Base-by-base conservation (phyloP, 2,797 vertebrate genomes). In the Mareca penelope region DNA sequence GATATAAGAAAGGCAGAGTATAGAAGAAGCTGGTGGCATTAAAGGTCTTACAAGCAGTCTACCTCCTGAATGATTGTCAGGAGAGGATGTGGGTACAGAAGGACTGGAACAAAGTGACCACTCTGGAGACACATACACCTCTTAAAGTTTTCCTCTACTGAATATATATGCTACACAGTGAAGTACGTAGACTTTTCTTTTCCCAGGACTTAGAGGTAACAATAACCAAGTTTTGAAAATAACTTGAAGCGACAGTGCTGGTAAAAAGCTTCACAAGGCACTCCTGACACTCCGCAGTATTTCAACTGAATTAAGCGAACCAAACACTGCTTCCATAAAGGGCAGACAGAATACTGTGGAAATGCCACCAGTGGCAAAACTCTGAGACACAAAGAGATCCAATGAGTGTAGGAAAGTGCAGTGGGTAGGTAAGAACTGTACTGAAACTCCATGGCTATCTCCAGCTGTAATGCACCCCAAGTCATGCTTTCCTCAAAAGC, bases 151-250 rank as follows among this genome's bases (percentile, higher is more conserved):
- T 68, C 37, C 31, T 56, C 29, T 15, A 55, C 5, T 7, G 15
- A 88, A 60, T 42, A 50, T 12, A 10, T 21, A 40, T 1, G 19
- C 60, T 15, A 75, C 0, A 2, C 10, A 50, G 7, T 0, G 1
- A 88, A 72, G 26, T 16, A 73, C 8, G 7, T 13, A 88, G 46
- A 44, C 16, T 3, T 26, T 81, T 77, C 6, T 67, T 82, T 72
- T 37, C 53, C 12, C 26, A 44, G 21, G 21, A 83, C 9, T 77
- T 85, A 5, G 0, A 79, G 67, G 31, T 33, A 89, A 79, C 8
- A 68, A 77, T 12, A 68, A 77, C 21, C 6, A 92, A 63, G 39
- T 82, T 90, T 70, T 70, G 48, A 87, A 84, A 90, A 52, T 29
- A 89, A 76, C 52, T 37, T 60, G 42, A 92, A 85, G 39, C 15